Evolutionary conservation across 2,797 vertebrate genomes (phyloP), one percentile per base, ranked within the genome.

Genomic region (Microhierax caerulescens): DNA sequence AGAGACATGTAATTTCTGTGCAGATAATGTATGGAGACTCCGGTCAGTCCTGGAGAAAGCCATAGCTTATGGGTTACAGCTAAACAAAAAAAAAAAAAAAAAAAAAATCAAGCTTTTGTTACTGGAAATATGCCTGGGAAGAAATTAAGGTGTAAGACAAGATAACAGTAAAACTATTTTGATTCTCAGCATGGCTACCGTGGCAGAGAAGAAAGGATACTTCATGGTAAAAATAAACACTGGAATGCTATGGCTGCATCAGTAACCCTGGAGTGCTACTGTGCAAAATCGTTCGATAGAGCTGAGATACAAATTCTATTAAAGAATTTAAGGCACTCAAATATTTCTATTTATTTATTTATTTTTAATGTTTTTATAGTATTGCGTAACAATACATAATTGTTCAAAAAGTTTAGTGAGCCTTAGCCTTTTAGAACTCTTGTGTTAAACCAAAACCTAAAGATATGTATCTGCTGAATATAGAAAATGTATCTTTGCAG

Each of bases 171-270:
- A 67, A 91, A 65, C 32, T 76, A 15, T n/a, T 81, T 77, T 65
- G 13, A 50, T 59, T 0, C 1, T 48, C 1, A 4, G 9, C 11
- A 30, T 60, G 20, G 7, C 11, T 81, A n/a, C 25, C 4, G 21
- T 15, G 64, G 17, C 25, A 78, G 19, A 86, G 65, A 81, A 61
- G 23, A 74, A 83, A 73, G 14, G 25, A 64, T 25, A 70, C 24
- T 56, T 68, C 10, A 20, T n/a, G 25, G 11, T 34, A 72, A 79
- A 86, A 78, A 51, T 39, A 69, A 74, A 64, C 2, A 2, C 3
- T 64, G 13, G 21, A 64, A 32, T 77, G 91, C 32, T 73, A 17
- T 12, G 22, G 2, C 43, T 85, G 6, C 36, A n/a, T 39, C 34
- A 76, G 19, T 64, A 72, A 75, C 1, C 4, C 2, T 14, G 27